Conservation (phyloP, 1,140 invertebrate species). For the Plutomurus gul region DNA sequence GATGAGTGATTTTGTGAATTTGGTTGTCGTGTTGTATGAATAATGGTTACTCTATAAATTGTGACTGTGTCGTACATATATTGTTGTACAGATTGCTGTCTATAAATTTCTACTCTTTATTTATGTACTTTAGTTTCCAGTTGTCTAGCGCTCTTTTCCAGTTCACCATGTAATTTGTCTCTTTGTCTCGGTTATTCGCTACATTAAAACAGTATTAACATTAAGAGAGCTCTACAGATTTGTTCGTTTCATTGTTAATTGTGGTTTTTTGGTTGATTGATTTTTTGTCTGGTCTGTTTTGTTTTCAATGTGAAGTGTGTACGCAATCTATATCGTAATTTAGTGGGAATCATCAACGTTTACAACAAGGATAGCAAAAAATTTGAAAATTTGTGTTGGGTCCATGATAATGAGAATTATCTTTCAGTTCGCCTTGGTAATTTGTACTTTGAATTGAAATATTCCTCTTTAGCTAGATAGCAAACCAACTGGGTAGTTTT, state of each 20-base stretch:
- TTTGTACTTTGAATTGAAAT: slow-evolving; percentile 28
- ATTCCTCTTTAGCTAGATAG: slow-evolving; percentile 24
- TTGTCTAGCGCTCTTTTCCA: slow-evolving; percentile 9
- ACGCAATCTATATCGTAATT: slow-evolving; percentile 16
- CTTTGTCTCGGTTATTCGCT: slow-evolving; percentile 20
- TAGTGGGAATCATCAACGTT: slow-evolving; percentile 6
- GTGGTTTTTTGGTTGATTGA: slow-evolving; percentile 7
- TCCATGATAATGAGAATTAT: slow-evolving; percentile 30
- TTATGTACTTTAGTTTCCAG: not conserved
- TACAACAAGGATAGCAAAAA: slow-evolving; percentile 11
- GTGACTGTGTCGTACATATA: not conserved
- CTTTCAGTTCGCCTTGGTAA: slow-evolving; percentile 28
- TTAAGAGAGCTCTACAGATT: slow-evolving; percentile 22
- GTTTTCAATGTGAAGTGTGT: not conserved
- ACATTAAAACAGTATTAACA: slow-evolving; percentile 28
- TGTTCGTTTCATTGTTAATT: slow-evolving; percentile 22
- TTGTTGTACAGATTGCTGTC: not conserved
- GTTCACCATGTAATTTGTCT: slow-evolving; percentile 20
- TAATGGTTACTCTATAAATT: not conserved
- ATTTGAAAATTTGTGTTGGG: slow-evolving; percentile 16
- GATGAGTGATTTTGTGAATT: too few relatives aligned
- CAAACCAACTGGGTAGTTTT: slow-evolving; percentile 16
- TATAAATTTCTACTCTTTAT: slow-evolving; percentile 19
- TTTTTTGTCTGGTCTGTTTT: slow-evolving; percentile 26
- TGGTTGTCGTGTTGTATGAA: too few relatives aligned